A percentile compares a stretch with the other conserved stretches of the same genome.
Conservation (phyloP, 2,888 invertebrate species). For the Zaprionus obscuricornis region DNA sequence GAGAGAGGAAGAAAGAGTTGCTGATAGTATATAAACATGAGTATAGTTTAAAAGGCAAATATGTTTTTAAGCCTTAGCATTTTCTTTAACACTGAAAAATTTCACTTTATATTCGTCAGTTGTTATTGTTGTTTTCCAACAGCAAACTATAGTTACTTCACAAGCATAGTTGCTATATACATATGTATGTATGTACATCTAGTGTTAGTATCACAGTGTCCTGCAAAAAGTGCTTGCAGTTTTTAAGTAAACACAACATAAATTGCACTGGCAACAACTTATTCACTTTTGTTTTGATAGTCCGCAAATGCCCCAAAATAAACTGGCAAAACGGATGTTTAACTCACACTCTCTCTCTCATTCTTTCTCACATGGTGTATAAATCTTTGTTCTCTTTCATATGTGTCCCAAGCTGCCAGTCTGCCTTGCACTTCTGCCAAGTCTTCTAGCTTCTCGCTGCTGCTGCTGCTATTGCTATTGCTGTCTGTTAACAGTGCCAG, state of each 20-base stretch:
- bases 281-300: constrained; percentile 70
- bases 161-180: background rate
- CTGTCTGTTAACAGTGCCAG: constrained; percentile 32
- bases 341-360: background rate
- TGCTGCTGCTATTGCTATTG: constrained; percentile 2
- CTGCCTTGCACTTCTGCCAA: background rate
- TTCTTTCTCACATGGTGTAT: background rate
- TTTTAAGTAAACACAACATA: constrained; percentile 67
- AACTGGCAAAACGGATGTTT: constrained; percentile 64
- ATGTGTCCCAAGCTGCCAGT: constrained; percentile 26
- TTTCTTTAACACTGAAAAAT: constrained; percentile 19
- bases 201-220: constrained; percentile 1
- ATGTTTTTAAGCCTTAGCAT: constrained; percentile 42
- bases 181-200: too few species aligned
- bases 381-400: background rate
- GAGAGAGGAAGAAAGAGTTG: background rate
- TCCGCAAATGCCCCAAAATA: constrained; percentile 67
- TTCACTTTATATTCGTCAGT: constrained; percentile 34
- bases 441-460: constrained; percentile 29
- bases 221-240: constrained; percentile 36
- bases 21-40: constrained; percentile 10
- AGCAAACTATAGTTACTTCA: constrained; percentile 11
- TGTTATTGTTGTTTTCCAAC: constrained; percentile 27
- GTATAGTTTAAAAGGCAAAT: constrained; percentile 49
- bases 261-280: constrained; percentile 67